Percentiles rank a stretch among this genome's conserved stretches.
Conservation (phyloP, 1,140 invertebrate genomes). For the Neodiprion lecontei region DNA sequence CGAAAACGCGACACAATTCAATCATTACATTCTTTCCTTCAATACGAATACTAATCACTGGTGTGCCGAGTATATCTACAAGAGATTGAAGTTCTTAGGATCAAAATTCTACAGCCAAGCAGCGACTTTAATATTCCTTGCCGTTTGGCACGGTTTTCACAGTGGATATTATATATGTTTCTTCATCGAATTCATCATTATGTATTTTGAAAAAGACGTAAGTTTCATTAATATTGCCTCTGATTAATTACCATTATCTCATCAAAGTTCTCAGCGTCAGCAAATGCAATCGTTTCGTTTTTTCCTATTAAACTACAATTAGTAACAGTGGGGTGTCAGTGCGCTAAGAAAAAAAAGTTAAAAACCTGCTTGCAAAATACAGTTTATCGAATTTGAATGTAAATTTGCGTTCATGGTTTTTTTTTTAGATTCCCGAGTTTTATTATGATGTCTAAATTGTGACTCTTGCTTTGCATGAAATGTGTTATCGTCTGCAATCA, state of each 20-base stretch:
- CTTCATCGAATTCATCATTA: constrained; percentile 88
- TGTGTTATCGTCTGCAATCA: too few species aligned
- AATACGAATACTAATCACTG: constrained; percentile 95
- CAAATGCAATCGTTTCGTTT: constrained; percentile 5
- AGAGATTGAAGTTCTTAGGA: constrained; percentile 87
- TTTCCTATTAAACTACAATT: not conserved
- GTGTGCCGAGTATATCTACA: constrained; percentile 92
- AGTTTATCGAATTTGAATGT: too few species aligned
- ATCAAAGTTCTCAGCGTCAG: constrained; percentile 5
- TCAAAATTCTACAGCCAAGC: constrained; percentile 85
- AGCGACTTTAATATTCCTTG: constrained; percentile 83
- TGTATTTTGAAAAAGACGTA: constrained; percentile 88
- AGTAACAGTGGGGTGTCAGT: not conserved
- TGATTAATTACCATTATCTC: constrained; percentile 12
- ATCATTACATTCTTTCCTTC: constrained; percentile 86
- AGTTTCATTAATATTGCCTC: constrained; percentile 46
- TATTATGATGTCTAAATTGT: too few species aligned
- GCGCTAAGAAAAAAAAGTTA: not conserved
- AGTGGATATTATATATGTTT: constrained; percentile 93
- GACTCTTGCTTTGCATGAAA: too few species aligned
- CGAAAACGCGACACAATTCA: constrained; percentile 82
- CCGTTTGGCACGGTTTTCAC: constrained; percentile 93
- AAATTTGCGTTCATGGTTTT: not conserved
- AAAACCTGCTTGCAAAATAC: too few species aligned
- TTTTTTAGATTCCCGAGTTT: constrained; percentile 9